These are phyloP conservation scores for Lordiphosa clarofinis DNA, from an alignment of 1,140 invertebrate genomes.

Conservation along the genomic window DNA sequence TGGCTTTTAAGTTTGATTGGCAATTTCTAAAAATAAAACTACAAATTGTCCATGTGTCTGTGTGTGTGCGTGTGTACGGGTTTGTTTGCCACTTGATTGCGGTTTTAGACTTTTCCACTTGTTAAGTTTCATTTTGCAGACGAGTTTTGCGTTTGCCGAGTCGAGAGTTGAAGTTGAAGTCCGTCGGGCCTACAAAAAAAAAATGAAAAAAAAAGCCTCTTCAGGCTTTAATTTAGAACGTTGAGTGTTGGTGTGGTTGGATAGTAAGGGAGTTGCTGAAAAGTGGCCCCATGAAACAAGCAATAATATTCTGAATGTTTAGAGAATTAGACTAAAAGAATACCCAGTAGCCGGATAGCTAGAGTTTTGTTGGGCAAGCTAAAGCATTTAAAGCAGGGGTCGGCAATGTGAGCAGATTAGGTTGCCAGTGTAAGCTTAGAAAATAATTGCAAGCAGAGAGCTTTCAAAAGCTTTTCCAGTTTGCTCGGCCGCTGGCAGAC, in stretches of 20 bases:
- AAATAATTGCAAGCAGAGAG: no score
- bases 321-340: no score
- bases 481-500: no score
- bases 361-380: no score
- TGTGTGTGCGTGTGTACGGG: slow-evolving; percentile 34
- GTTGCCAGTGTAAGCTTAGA: no score
- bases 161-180: slow-evolving; percentile 32
- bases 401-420: no score
- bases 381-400: no score
- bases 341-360: no score
- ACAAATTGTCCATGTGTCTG: slow-evolving; percentile 18
- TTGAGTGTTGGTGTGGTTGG: slow-evolving; percentile 22
- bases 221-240: slow-evolving; percentile 68
- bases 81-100: slow-evolving; percentile 66
- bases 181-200: slow-evolving; percentile 9
- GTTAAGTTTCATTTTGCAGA: slow-evolving; percentile 68
- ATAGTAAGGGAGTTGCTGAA: slow-evolving; percentile 3
- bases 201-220: slow-evolving; percentile 22
- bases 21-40: slow-evolving; percentile 66
- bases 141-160: slow-evolving; percentile 42
- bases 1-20: slow-evolving; percentile 48
- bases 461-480: no score
- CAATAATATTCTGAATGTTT: no score
- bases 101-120: slow-evolving; percentile 69
- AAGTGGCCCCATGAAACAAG: not conserved